phyloP scores from a whole-genome alignment of 64 coral and sea anemone genomes.

The Anthopleura sola region DNA sequence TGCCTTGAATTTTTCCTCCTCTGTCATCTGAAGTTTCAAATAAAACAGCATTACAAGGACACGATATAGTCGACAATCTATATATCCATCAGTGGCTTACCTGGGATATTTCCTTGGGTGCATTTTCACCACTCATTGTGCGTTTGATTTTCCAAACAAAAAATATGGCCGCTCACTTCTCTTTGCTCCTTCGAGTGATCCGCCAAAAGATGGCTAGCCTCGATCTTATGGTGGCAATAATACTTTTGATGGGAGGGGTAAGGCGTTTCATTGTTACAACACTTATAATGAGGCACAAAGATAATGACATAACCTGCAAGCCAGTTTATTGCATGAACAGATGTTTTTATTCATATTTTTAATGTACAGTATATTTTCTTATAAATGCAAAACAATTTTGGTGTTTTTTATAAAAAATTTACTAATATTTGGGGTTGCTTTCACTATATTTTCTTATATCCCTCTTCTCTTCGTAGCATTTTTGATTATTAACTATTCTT shows the following conservation, averaged over 20 bases:
- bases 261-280: too few relatives aligned
- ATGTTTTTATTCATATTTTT: too few relatives aligned
- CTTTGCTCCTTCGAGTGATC: constrained; percentile 21
- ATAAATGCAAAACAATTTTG: too few relatives aligned
- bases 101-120: constrained; percentile 26
- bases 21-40: constrained; percentile 58
- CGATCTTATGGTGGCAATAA: neutral
- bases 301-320: too few relatives aligned
- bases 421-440: too few relatives aligned
- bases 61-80: neutral
- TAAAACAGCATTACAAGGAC: constrained; percentile 5
- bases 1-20: constrained; percentile 85
- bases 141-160: neutral
- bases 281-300: too few relatives aligned
- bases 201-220: constrained; percentile 21
- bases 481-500: too few relatives aligned
- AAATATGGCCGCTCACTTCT: constrained; percentile 14
- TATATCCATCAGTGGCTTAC: neutral
- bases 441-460: too few relatives aligned
- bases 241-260: neutral
- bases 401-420: too few relatives aligned
- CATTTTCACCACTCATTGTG: constrained; percentile 35
- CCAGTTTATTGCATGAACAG: too few relatives aligned
- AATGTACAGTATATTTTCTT: too few relatives aligned
- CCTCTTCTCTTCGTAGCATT: too few relatives aligned